Base-by-base conservation (phyloP, 1,140 invertebrate species). In the Calliphora vicina region DNA sequence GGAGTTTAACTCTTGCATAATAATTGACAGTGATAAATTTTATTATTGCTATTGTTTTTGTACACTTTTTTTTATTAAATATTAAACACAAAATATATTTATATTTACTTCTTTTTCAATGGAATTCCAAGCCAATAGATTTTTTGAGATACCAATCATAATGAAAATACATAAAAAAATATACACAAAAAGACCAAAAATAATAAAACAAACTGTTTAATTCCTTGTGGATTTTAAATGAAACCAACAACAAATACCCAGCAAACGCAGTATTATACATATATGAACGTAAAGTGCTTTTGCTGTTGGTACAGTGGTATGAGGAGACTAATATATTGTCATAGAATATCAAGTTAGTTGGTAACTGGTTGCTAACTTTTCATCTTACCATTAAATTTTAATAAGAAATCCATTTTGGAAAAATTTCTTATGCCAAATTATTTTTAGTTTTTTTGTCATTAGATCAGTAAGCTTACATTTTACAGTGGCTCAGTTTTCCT, bases 1-100 rank as follows among this genome's bases (percentile, higher is more conserved):
- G 35, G 80, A 82, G 84, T 84, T 87, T 86, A 87, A 83, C 86
- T 89, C 88, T 89, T 89, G 88, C 88, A 89, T 89, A 89, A 89
- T 87, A 89, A 89, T 89, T 89, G 88, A 89, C 84, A 89, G 86
- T 87, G 87, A 87, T 89, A 89, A 87, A 89, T 88, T 89, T 89
- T 83, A 86, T 82, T 82, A 26, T 81, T 84, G 13, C 78, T 80
- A 35, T 76, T 74, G 12, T 29, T 81, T 35, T 27, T 45, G 42
- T 80, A 5, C 2, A 35, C 0, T 80, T n/a, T 50, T 80, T 61
- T 57, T 27, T 50, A 35, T 50, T 80, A 45, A 80, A 20, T 20
- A 42, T 43, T 43, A 43, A 57, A 57, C 12, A 57, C 13, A 57
- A 13, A 73, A 23, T 15, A 5, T 23, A n/a, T 1, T 23, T 12